Evolutionary conservation across 2,888 invertebrate species (phyloP), one percentile per base, ranked within the genome.

Genomic region (Dorcus hopei): DNA sequence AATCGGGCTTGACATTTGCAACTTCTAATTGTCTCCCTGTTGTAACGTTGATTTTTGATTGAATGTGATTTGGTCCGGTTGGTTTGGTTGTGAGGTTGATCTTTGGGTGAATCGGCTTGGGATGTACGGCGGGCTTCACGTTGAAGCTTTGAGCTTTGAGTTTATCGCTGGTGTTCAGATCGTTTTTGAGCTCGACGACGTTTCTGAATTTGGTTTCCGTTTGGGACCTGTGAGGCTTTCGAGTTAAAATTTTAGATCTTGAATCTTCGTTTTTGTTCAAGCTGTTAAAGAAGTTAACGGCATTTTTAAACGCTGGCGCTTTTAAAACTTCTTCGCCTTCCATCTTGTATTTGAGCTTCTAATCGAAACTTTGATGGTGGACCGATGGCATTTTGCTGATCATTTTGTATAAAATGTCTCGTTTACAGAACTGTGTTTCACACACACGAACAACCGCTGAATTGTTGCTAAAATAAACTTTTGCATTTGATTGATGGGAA

Each of bases 221-320:
- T 33, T 33, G 26, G 26, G 26, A 7, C 26, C 7, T 33, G 6
- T 33, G 26, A 33, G 26, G 26, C 7, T 33, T 33, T 33, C 26
- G 26, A 6, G 26, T 33, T 33, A 4, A 7, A 33, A 33, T 7
- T 42, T 58, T 58, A 14, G 58, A 54, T 23, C 54, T 58, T 5
- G 19, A 8, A 9, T 45, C 19, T 49, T 53, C 52, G n/a, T 23
- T 41, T 49, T 53, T 53, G 38, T 56, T 65, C 3, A 65, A 59
- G 41, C 49, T 65, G 39, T 65, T 65, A 47, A 65, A 65, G 50
- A 65, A 65, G 38, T 59, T 58, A 11, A 65, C 64, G 2, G 64
- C 65, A 6, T 57, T 58, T 52, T 64, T 65, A 9, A 65, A 62
- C 16, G 61, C 64, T 11, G 65, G 62, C 41, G 64, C n/a, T n/a